These are phyloP conservation scores for Mycetomoellerius zeteki DNA, from an alignment of 1,140 invertebrate genomes.

Conservation along the genomic window DNA sequence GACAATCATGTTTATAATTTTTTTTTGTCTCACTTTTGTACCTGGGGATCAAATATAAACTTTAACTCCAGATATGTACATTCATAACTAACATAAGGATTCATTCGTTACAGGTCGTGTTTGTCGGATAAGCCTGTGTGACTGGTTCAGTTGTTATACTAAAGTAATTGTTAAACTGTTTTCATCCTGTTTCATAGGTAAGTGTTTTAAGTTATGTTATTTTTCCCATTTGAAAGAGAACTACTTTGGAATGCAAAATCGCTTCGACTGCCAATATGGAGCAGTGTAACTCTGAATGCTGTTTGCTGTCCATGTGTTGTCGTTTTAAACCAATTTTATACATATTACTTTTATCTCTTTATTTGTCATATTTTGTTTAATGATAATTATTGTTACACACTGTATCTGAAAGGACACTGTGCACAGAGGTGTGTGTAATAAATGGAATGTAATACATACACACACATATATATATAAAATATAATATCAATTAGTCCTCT, in stretches of 20 bases:
- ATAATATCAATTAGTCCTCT: too few relatives aligned
- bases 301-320: neutral
- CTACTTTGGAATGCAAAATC: neutral
- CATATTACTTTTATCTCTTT: neutral
- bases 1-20: neutral
- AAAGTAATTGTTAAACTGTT: neutral
- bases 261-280: neutral
- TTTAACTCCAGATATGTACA: neutral
- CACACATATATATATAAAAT: too few relatives aligned
- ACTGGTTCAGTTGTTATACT: neutral
- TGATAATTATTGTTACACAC: slow-evolving; percentile 4
- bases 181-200: neutral
- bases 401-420: slow-evolving; percentile 28
- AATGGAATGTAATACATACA: neutral
- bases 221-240: neutral
- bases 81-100: neutral
- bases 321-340: neutral
- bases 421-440: slow-evolving; percentile 21
- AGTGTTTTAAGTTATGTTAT: neutral
- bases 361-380: neutral
- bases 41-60: neutral
- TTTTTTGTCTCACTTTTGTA: neutral
- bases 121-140: neutral
- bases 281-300: neutral
- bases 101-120: neutral